These are phyloP conservation scores for Diachrysia chrysitis DNA, from an alignment of 2,888 invertebrate species.

Conservation along the genomic window DNA sequence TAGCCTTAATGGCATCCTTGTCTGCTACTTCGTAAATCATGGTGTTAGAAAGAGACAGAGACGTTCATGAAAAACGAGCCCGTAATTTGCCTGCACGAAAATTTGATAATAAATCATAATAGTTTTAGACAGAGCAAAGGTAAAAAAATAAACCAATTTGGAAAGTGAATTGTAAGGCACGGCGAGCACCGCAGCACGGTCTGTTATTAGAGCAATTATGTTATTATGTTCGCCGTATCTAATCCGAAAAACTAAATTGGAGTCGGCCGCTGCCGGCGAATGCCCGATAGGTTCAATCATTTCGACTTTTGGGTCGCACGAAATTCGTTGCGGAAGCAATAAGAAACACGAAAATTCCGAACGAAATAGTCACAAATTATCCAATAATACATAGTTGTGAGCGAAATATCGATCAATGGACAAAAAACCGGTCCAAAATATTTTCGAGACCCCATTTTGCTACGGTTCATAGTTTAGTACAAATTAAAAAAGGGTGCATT, in stretches of 20 bases:
- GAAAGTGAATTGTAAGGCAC: conserved; percentile 89
- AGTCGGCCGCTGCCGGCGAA: conserved; percentile 87
- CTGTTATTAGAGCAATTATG: conserved; percentile 89
- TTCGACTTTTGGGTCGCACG: conserved; percentile 87
- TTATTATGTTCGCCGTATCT: conserved; percentile 89
- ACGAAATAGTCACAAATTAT: conserved; percentile 81
- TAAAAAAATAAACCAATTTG: conserved; percentile 89
- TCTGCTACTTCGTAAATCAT: conserved; percentile 64
- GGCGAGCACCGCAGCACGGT: conserved; percentile 80
- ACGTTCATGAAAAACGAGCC: conserved; percentile 80
- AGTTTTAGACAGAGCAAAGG: conserved; percentile 86
- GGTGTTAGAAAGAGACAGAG: conserved; percentile 76
- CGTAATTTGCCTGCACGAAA: conserved; percentile 89
- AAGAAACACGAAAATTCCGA: conserved; percentile 87
- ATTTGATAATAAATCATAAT: conserved; percentile 89
- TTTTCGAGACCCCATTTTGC: conserved; percentile 79
- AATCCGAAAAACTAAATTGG: conserved; percentile 89
- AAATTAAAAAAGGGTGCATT: conserved; percentile 88
- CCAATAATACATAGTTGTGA: conserved; percentile 75
- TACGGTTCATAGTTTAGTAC: conserved; percentile 84
- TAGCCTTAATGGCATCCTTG: conserved; percentile 74
- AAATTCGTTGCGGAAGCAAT: conserved; percentile 89
- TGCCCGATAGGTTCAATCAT: conserved; percentile 88
- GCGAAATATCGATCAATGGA: conserved; percentile 71
- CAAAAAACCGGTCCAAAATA: conserved; percentile 68